Evolutionary conservation across 1,140 invertebrate species (phyloP), one percentile per base, ranked within the genome.

Genomic region (Ooceraea biroi): DNA sequence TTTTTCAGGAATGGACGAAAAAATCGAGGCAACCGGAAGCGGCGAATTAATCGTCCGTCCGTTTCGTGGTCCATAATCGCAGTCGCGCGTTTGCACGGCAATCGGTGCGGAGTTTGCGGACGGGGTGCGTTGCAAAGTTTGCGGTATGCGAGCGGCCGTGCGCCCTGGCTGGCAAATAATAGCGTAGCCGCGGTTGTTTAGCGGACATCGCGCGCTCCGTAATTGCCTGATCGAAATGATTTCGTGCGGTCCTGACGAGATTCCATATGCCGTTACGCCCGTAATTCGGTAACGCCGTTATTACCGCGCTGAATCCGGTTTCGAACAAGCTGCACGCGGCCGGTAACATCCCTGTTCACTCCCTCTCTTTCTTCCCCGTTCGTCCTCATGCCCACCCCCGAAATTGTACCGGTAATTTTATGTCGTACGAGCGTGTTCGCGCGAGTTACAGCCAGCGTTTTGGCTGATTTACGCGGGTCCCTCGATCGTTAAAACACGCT

Each of bases 151-250:
- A 57, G 30, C 30, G 30, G 4, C 17, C 41, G 25, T 41, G 72
- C n/a, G 12, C 19, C 57, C 73, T 76, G 44, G 58, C 73, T 63
- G 44, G 58, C 60, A 77, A 77, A 65, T 77, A 77, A 65, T 65
- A 77, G 73, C 58, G 46, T 44, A 50, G 25, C 44, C 60, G 58
- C 73, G 73, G 58, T 77, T 77, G 60, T 77, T 77, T 77, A 77
- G 46, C 58, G 73, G 73, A 77, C 73, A 77, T 77, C 48, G 58
- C 63, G 27, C 27, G n/a, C 44, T 36, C 36, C 73, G 27, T 77
- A 77, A 77, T 77, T 77, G 73, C 60, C 46, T 77, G 60, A 77
- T 77, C 73, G 58, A 77, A 77, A 77, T 77, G 73, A 77, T 77
- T 77, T 77, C 60, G 73, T 58, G 30, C 60, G 27, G 46, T 25